phyloP scores from a whole-genome alignment of 1,140 invertebrate genomes.

The Hermatobates lingyangjiaoensis region DNA sequence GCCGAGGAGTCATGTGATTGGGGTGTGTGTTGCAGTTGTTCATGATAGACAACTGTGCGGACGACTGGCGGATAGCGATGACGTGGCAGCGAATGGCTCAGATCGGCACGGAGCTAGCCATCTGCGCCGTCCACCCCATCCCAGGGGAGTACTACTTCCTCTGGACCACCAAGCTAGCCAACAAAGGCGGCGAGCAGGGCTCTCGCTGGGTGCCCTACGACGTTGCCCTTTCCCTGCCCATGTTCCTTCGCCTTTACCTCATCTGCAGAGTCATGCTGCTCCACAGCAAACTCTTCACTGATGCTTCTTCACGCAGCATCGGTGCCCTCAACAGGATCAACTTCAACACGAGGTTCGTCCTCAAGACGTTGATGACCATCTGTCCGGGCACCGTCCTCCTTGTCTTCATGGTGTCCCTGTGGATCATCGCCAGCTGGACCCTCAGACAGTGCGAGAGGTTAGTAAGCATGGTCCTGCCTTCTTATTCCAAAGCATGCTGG shows the following conservation, averaged over 20 bases:
- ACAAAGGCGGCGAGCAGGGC: conserved; percentile 69
- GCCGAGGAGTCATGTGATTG: background rate
- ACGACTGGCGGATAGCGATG: conserved; percentile 99
- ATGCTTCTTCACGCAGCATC: conserved; percentile 83
- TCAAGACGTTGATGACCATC: conserved; percentile 99
- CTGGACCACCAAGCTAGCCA: conserved; percentile 88
- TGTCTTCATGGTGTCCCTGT: conserved; percentile 96
- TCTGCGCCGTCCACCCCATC: conserved; percentile 94
- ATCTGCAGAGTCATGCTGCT: conserved; percentile 98
- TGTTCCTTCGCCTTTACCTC: conserved; percentile 97
- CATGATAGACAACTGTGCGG: conserved; percentile 99
- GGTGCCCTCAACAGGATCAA: conserved; percentile 94
- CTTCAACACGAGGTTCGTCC: conserved; percentile 97
- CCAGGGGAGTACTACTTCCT: conserved; percentile 89
- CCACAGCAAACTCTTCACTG: conserved; percentile 97
- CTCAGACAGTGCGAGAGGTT: conserved; percentile 97
- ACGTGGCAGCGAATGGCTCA: conserved; percentile 89
- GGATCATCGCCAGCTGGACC: conserved; percentile 99
- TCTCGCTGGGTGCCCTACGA: conserved; percentile 80
- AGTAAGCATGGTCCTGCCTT: too few relatives aligned
- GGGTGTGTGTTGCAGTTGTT: conserved; percentile 58
- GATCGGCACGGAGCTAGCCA: conserved; percentile 77
- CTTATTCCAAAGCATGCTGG: too few relatives aligned
- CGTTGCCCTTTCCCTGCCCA: conserved; percentile 89
- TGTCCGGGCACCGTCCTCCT: conserved; percentile 95